Evolutionary conservation across 2,888 invertebrate genomes (phyloP).

Genomic region (Macrophya alboannulata): DNA sequence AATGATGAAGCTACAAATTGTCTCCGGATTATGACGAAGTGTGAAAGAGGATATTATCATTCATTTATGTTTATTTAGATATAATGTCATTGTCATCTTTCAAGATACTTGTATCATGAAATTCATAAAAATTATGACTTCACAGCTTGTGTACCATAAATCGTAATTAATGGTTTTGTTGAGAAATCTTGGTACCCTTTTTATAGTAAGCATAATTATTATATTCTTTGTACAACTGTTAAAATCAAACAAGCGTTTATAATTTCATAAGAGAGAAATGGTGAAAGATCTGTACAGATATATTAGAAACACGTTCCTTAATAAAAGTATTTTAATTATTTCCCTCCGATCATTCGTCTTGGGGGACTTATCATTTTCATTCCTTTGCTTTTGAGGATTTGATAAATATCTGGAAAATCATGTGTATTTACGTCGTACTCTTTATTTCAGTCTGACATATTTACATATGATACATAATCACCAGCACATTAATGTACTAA

Average conservation of each 20-base stretch:
- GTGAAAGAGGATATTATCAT: constrained; percentile 14
- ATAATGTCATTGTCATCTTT: not conserved
- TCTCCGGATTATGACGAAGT: not conserved
- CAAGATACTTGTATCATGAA: constrained; percentile 13
- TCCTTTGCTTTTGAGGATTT: constrained; percentile 35
- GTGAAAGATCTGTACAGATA: constrained; percentile 42
- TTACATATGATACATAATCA: constrained; percentile 54
- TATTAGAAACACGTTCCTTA: constrained; percentile 46
- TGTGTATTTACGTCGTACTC: constrained; percentile 48
- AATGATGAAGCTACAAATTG: not conserved
- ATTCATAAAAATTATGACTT: not conserved
- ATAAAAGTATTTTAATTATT: constrained; percentile 37
- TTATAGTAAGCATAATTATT: constrained; percentile 46
- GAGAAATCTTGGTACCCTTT: not conserved
- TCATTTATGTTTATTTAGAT: not conserved
- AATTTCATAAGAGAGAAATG: constrained; percentile 35
- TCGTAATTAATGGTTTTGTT: constrained; percentile 1
- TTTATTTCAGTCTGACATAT: constrained; percentile 52
- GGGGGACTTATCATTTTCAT: constrained; percentile 24
- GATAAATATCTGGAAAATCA: constrained; percentile 37
- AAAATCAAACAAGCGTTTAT: not conserved
- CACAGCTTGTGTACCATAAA: not conserved
- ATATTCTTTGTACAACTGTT: constrained; percentile 39
- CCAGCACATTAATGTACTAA: constrained; percentile 53
- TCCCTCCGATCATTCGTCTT: constrained; percentile 29